A percentile compares a stretch with the other conserved stretches of the same genome.
phyloP scores from a whole-genome alignment of 2,113 vertebrate species.

The Antechinus stuartii region DNA sequence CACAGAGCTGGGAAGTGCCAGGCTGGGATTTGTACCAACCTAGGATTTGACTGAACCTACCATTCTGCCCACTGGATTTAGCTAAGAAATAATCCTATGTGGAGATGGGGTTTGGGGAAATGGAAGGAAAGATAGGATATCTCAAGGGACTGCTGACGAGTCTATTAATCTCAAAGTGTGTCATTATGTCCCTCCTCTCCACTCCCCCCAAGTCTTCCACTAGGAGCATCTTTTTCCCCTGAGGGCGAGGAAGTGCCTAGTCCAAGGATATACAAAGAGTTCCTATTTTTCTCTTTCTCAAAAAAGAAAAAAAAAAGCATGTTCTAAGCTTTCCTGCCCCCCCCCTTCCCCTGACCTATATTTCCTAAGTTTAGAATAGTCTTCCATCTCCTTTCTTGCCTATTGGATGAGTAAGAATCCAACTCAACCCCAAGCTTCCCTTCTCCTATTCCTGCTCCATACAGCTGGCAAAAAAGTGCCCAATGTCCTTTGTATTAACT shows the following conservation, averaged over 20 bases:
- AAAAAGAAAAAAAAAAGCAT: no score
- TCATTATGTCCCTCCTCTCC: neutral
- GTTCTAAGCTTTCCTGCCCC: neutral
- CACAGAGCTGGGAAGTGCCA: neutral
- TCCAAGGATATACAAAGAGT: neutral
- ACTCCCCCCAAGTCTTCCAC: neutral
- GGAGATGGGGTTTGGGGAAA: neutral
- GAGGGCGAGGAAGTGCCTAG: neutral
- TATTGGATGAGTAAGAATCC: neutral
- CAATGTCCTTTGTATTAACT: neutral
- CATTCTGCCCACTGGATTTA: neutral
- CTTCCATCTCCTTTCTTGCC: neutral
- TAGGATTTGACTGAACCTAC: neutral
- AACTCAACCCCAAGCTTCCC: neutral
- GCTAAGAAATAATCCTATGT: neutral
- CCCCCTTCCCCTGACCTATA: neutral
- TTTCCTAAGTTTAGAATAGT: neutral
- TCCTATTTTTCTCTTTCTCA: neutral
- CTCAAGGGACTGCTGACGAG: neutral
- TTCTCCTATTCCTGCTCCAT: neutral
- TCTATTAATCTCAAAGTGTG: neutral
- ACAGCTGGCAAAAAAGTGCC: neutral
- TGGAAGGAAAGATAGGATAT: neutral
- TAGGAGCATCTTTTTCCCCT: neutral
- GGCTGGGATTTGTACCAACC: neutral